Conservation (phyloP, 2,797 vertebrate genomes). For the Garrulus glandarius region DNA sequence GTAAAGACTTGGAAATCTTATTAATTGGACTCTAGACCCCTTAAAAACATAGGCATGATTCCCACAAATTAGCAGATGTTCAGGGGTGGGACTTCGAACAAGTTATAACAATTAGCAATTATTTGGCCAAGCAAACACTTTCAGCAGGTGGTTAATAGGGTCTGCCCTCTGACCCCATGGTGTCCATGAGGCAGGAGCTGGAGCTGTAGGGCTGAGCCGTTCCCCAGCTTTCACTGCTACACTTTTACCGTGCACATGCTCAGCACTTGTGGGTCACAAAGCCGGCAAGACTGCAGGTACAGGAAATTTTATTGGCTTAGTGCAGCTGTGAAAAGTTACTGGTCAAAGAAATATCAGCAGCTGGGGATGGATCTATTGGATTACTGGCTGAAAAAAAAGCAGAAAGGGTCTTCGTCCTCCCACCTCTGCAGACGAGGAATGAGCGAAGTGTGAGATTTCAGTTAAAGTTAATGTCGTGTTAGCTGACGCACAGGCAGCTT, state of each 20-base stretch:
- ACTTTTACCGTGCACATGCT: rapidly evolving
- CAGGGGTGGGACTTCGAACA: background rate
- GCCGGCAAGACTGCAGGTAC: background rate
- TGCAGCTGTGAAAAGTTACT: background rate
- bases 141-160: background rate
- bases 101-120: constrained; percentile 20
- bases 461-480: constrained; percentile 54
- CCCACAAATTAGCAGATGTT: background rate
- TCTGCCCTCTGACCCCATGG: background rate
- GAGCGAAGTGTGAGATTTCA: background rate
- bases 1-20: background rate
- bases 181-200: rapidly evolving
- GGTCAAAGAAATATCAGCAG: background rate
- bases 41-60: background rate
- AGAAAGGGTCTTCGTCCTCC: background rate
- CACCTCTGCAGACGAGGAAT: background rate
- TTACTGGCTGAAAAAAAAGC: background rate
- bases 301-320: background rate
- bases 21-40: background rate
- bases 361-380: background rate
- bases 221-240: rapidly evolving
- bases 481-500: constrained; percentile 56
- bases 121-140: constrained; percentile 11
- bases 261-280: background rate
- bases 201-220: rapidly evolving